Percentiles rank a stretch among this genome's conserved stretches.
These are phyloP conservation scores for Herpailurus yagouaroundi DNA, from an alignment of 2,113 vertebrate species.

Conservation along the genomic window DNA sequence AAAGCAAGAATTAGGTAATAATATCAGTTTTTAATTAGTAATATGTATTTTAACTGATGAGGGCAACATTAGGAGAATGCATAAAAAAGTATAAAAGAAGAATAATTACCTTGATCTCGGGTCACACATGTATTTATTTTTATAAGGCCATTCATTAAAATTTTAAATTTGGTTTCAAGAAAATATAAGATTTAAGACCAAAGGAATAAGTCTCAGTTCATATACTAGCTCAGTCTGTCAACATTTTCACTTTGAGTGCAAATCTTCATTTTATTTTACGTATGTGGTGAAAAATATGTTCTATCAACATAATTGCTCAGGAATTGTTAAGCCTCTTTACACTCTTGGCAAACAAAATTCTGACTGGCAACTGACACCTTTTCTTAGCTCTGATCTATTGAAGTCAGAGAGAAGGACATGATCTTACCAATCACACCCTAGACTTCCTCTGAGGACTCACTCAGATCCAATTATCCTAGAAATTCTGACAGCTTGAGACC, in stretches of 20 bases:
- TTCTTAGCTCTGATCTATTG: not conserved
- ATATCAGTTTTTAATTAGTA: not conserved
- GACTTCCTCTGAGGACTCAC: not conserved
- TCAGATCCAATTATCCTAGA: not conserved
- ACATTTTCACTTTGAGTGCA: not conserved
- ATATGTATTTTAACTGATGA: not conserved
- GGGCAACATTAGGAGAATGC: not conserved
- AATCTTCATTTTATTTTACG: slow-evolving; percentile 20
- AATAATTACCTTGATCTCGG: not conserved
- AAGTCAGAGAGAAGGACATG: not conserved
- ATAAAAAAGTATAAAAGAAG: not conserved
- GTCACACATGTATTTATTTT: not conserved
- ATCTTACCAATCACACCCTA: not conserved
- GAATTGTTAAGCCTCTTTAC: not conserved
- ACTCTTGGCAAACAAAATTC: not conserved
- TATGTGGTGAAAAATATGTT: slow-evolving; percentile 3
- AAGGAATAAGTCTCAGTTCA: not conserved
- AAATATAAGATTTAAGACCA: not conserved
- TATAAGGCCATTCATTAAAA: not conserved
- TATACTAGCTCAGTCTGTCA: not conserved
- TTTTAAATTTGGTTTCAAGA: slow-evolving; percentile 19
- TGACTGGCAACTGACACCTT: not conserved
- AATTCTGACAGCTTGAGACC: slow-evolving; percentile 14
- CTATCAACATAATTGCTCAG: not conserved
- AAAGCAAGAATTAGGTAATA: not conserved